A percentile compares a stretch with the other conserved stretches of the same genome.
These are phyloP conservation scores for Napeogenes inachia DNA, from an alignment of 2,888 invertebrate species.

Conservation along the genomic window DNA sequence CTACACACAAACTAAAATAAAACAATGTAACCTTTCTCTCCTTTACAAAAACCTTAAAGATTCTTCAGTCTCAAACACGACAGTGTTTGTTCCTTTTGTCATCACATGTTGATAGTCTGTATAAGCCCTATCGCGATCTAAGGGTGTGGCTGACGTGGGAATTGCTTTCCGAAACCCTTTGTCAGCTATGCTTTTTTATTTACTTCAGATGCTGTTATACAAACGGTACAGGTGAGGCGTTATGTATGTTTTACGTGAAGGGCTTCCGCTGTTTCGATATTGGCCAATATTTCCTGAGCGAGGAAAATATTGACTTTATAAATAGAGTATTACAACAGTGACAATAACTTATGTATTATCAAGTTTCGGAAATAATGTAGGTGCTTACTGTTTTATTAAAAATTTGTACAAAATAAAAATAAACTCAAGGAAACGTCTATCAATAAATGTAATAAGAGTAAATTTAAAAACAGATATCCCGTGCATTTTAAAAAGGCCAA, in stretches of 20 bases:
- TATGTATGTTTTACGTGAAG: conserved; percentile 26
- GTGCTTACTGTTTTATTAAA: no score
- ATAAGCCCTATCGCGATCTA: conserved; percentile 26
- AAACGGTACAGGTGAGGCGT: conserved; percentile 25
- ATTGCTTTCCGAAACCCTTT: conserved; percentile 48
- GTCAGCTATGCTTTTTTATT: conserved; percentile 41
- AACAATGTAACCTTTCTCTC: no score
- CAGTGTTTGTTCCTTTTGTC: conserved; percentile 3
- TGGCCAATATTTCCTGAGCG: conserved; percentile 1
- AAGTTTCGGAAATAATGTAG: no score
- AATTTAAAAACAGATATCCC: not conserved
- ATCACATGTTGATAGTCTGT: conserved; percentile 20
- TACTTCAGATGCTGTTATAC: conserved; percentile 39
- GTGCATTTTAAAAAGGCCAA: not conserved
- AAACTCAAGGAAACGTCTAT: no score
- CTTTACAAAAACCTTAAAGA: no score
- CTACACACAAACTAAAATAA: no score
- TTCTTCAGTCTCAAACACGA: no score
- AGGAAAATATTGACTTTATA: not conserved
- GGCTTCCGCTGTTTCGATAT: conserved; percentile 15
- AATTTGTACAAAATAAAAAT: no score
- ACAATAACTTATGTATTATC: no score
- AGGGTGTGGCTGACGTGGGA: conserved; percentile 44
- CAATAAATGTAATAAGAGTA: not conserved
- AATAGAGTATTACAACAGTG: no score